Percentiles rank a stretch among this genome's conserved stretches.
phyloP scores from a whole-genome alignment of 2,113 vertebrate species.

The Microcebus jonahi region DNA sequence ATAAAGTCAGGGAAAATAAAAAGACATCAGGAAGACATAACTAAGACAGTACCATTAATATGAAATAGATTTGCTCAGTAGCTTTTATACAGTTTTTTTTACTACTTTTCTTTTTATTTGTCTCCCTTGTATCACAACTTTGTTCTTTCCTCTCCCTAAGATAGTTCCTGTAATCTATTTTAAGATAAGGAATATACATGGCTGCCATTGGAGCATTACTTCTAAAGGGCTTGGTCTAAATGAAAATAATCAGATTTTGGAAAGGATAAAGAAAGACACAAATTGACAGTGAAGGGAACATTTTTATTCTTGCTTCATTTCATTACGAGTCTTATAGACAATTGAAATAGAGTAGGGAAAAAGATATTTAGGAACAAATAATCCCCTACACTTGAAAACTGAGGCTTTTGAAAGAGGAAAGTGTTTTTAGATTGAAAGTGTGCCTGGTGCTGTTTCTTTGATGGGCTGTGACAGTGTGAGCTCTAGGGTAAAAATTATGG shows the following conservation, averaged over 20 bases:
- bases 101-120: not conserved
- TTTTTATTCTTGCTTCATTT: constrained; percentile 61
- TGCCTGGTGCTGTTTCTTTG: constrained; percentile 28
- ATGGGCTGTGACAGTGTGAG: constrained; percentile 60
- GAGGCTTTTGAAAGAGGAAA: not conserved
- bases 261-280: constrained; percentile 55
- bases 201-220: not conserved
- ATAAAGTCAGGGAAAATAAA: not conserved
- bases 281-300: constrained; percentile 18
- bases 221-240: not conserved
- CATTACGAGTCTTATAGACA: constrained; percentile 36
- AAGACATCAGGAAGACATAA: not conserved
- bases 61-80: not conserved
- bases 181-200: not conserved
- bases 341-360: constrained; percentile 48
- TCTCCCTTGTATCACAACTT: not conserved
- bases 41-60: not conserved
- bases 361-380: constrained; percentile 62
- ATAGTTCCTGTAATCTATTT: not conserved
- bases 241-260: constrained; percentile 50
- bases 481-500: constrained; percentile 62
- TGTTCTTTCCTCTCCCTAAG: not conserved
- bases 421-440: constrained; percentile 44
- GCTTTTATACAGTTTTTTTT: not conserved
- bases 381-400: not conserved